These are phyloP conservation scores for Crypturellus tataupa DNA, from an alignment of 2,797 vertebrate genomes.

Conservation along the genomic window DNA sequence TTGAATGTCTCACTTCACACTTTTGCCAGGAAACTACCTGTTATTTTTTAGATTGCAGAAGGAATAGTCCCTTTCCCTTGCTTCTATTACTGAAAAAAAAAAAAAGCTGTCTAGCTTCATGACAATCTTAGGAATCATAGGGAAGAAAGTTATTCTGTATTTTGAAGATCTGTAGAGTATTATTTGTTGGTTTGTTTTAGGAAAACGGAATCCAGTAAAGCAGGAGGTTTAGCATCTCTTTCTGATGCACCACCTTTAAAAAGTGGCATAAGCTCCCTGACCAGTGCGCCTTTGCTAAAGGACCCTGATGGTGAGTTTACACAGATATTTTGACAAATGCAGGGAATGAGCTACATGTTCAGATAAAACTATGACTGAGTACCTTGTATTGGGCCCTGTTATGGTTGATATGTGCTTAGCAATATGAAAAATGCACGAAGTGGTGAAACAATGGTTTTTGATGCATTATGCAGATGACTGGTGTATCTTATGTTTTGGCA, in stretches of 20 bases:
- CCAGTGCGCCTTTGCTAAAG: slow-evolving; percentile 76
- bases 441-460: background rate
- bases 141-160: background rate
- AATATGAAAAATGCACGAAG: background rate
- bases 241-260: slow-evolving; percentile 74
- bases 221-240: slow-evolving; percentile 73
- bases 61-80: background rate
- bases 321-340: background rate
- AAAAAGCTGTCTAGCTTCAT: background rate
- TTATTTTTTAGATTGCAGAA: background rate
- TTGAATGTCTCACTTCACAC: background rate
- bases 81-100: background rate
- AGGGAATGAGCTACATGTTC: background rate
- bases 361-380: background rate
- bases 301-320: slow-evolving; percentile 82
- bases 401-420: background rate
- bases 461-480: background rate
- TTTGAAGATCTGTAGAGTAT: background rate
- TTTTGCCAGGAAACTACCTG: background rate
- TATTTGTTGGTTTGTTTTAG: slow-evolving; percentile 72
- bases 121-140: background rate
- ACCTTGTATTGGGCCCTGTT: background rate
- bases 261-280: slow-evolving; percentile 71
- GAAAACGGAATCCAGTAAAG: slow-evolving; percentile 80
- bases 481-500: background rate